Base-by-base conservation (phyloP, 1,140 invertebrate species). In the Bombus soroeensis region DNA sequence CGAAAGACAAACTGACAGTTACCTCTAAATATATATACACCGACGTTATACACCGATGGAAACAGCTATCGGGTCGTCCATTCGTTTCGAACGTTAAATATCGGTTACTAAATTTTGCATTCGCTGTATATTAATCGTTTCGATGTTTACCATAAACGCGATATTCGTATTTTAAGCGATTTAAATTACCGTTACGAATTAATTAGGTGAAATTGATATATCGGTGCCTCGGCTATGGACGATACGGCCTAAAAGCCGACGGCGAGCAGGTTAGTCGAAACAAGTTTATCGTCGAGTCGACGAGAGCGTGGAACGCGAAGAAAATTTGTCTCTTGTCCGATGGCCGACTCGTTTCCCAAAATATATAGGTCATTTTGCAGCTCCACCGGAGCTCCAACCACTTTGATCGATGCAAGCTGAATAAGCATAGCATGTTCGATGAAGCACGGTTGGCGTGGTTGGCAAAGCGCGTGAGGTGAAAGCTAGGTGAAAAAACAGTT, bases 401-500 rank as follows among this genome's bases (percentile, higher is more conserved):
- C 15, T 74, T 64, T 22, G 70, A 75, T 62, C 70, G 41, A 15
- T 39, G 28, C 25, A 25, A 37, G 9, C 39, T 28, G 71, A 74
- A 47, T 25, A 39, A 64, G 25, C 15, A 25, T 10, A 25, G 39
- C 39, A 66, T 70, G 73, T 41, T 37, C 53, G 74, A 53, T 15
- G 47, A 62, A 64, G 34, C 34, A 57, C 81, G 28, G 37, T 22
- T 53, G 18, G 47, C 18, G 18, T 18, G 47, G 18, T n/a, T 28
- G 28, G 47, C 22, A 18, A 82, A 28, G 62, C 72, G 12, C 47
- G 32, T 12, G 43, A 43, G 47, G 59, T 10, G n/a, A 66, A 47
- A 75, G 41, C 10, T 2, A 41, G 64, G 47, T 22, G 66, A 59
- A 79, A 76, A 84, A 84, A 79, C 75, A 79, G n/a, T n/a, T 41